Percentiles rank a stretch among this genome's conserved stretches.
These are phyloP conservation scores for Regulus satrapa DNA, from an alignment of 2,113 vertebrate species.

Conservation along the genomic window DNA sequence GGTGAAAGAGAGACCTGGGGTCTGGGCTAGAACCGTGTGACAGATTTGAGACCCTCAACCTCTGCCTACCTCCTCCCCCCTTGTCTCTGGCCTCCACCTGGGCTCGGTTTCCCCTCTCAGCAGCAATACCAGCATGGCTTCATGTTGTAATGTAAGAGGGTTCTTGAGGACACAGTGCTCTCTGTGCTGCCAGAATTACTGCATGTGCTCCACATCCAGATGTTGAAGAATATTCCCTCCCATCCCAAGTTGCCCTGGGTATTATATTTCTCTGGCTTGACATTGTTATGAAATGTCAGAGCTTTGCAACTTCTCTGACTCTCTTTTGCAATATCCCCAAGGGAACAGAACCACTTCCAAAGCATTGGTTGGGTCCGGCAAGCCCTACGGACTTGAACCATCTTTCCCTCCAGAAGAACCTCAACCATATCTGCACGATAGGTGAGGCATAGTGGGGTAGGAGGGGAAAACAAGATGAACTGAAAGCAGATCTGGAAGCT, in stretches of 20 bases:
- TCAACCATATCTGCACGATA: neutral
- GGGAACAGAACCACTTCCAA: neutral
- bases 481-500: neutral
- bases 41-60: neutral
- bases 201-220: slow-evolving; percentile 31
- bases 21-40: neutral
- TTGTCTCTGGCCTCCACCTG: neutral
- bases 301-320: neutral
- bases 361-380: neutral
- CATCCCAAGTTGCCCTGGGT: neutral
- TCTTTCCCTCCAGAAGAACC: neutral
- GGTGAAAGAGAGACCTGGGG: neutral
- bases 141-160: neutral
- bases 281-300: slow-evolving; percentile 47
- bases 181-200: neutral
- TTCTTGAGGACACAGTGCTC: slow-evolving; percentile 6
- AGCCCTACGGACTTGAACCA: neutral
- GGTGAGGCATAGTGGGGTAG: neutral
- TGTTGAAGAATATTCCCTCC: neutral
- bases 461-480: neutral
- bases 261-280: slow-evolving; percentile 26
- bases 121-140: neutral
- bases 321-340: slow-evolving; percentile 16
- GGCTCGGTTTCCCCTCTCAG: neutral
- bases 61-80: neutral